Percentiles rank a stretch among this genome's conserved stretches.
Evolutionary conservation across 2,888 invertebrate species (phyloP).

Genomic region (Agelastica alni): DNA sequence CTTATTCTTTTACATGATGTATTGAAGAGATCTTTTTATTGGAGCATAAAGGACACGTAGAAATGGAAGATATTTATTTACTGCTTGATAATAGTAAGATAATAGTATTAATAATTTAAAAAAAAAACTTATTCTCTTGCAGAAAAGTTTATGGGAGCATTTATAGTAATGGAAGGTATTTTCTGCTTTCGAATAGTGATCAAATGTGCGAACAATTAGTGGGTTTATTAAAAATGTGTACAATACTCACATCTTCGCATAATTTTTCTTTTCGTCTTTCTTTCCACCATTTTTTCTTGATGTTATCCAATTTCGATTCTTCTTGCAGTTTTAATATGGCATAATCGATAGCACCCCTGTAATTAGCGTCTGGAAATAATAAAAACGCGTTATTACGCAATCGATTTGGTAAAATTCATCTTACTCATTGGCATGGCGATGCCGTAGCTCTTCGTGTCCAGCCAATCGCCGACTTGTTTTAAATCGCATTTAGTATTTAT

Average conservation of each 20-base stretch:
- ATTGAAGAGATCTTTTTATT: too few relatives aligned
- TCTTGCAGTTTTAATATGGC: conserved; percentile 90
- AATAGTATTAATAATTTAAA: too few relatives aligned
- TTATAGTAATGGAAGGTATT: too few relatives aligned
- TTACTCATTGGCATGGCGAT: conserved; percentile 89
- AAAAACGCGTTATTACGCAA: background rate
- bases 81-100: too few relatives aligned
- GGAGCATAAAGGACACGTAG: too few relatives aligned
- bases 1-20: too few relatives aligned
- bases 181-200: background rate
- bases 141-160: too few relatives aligned
- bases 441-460: conserved; percentile 92
- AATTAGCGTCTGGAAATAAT: conserved; percentile 69
- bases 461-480: conserved; percentile 75
- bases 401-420: conserved; percentile 46
- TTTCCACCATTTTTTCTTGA: conserved; percentile 94
- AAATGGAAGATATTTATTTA: too few relatives aligned
- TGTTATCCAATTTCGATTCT: conserved; percentile 74
- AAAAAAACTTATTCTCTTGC: too few relatives aligned
- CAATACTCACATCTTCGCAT: conserved; percentile 39
- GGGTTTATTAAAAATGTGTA: too few relatives aligned
- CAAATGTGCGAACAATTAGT: background rate
- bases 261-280: conserved; percentile 57
- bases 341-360: conserved; percentile 78
- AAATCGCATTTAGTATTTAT: conserved; percentile 83